Percentiles rank a stretch among this genome's conserved stretches.
Evolutionary conservation across 1,140 invertebrate species (phyloP).

Genomic region (Leptopilina clavipes): DNA sequence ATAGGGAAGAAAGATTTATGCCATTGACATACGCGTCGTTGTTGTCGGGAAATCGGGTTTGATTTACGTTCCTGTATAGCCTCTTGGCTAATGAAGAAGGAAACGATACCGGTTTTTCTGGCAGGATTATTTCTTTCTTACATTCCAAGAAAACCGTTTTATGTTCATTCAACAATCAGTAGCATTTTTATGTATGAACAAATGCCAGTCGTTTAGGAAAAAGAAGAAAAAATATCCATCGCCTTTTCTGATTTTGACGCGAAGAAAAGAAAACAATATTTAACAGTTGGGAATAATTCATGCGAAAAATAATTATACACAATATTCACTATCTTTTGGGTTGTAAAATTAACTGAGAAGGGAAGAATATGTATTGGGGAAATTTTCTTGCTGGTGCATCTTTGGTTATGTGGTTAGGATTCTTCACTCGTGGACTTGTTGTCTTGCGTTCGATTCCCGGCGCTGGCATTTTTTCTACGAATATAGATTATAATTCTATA

Average conservation of each 20-base stretch:
- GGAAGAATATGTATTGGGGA: too few relatives aligned
- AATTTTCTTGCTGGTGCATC: too few relatives aligned
- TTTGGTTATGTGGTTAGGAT: too few relatives aligned
- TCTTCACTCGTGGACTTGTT: too few relatives aligned
- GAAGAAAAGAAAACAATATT: too few relatives aligned
- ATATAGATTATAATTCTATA: too few relatives aligned
- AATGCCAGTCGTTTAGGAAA: background rate
- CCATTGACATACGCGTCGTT: background rate
- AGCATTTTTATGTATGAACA: background rate
- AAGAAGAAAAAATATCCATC: background rate
- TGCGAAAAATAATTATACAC: too few relatives aligned
- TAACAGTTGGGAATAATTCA: too few relatives aligned
- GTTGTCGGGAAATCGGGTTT: background rate
- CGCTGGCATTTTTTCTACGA: too few relatives aligned
- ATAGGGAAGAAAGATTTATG: conserved; percentile 3
- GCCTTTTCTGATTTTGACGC: background rate
- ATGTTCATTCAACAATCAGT: conserved; percentile 6
- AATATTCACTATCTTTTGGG: too few relatives aligned
- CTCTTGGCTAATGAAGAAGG: background rate
- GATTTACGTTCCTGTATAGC: conserved; percentile 12
- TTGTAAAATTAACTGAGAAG: too few relatives aligned
- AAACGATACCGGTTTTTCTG: conserved; percentile 27
- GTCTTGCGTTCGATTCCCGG: too few relatives aligned
- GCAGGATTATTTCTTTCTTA: background rate
- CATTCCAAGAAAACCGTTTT: background rate